Evolutionary conservation across 2,113 vertebrate genomes (phyloP), one percentile per base, ranked within the genome.

Genomic region (Peromyscus polionotus): DNA sequence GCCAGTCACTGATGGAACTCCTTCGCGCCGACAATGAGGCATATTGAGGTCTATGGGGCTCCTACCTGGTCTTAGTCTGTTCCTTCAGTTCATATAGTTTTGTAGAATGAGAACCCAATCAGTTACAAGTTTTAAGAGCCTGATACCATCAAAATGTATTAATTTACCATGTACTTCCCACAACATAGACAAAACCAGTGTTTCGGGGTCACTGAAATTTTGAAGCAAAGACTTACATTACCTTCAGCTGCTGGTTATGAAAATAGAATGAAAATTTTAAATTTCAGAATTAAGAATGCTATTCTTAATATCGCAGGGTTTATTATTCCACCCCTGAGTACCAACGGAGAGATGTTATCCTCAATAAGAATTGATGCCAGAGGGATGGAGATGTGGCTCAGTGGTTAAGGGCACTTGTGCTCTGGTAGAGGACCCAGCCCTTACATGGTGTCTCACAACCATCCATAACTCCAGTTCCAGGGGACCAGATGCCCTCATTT

Each of bases 221-320:
- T 89, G 51, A 81, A 77, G 48, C 48, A 63, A 92, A 96, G 73
- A 65, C 11, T 48, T 57, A 68, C 39, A 51, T 93, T 91, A 88
- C 80, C 85, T 96, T 86, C 75, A n/a, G 11, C 26, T 67, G 65
- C 14, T 70, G 84, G 39, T 39, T 88, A 48, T 85, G 17, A 93
- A 91, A 28, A n/a, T 48, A 88, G 48, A 73, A 87, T 91, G 67
- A 80, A 86, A 65, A 26, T 22, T 93, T 88, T 26, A 42, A 48
- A 45, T 91, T 67, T 70, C 54, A 36, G 90, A 90, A 94, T 88
- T 68, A 65, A 87, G 28, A 94, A 2, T 54, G 11, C 7, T 75
- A 4, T 90, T 14, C 48, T 75, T 22, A 42, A 85, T 8, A 42
- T 45, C 14, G 57, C 26, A 22, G 59, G 24, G 14, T 6, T 91